Evolutionary conservation across 2,113 vertebrate species (phyloP).

Genomic region (Rana temporaria): DNA sequence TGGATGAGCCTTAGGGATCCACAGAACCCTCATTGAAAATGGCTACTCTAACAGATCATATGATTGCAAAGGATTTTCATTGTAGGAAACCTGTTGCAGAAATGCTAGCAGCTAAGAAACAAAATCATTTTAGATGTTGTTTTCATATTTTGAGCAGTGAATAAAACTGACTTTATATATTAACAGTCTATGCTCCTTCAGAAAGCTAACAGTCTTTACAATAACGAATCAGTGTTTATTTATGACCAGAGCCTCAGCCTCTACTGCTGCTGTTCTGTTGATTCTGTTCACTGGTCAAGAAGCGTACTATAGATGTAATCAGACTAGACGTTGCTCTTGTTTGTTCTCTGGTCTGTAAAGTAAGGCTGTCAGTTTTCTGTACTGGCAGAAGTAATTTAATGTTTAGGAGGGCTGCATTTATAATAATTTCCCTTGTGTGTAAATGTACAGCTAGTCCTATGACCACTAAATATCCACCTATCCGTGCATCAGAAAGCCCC

Average conservation of each 20-base stretch:
- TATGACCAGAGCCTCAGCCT: background rate
- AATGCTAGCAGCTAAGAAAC: background rate
- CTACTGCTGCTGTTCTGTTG: background rate
- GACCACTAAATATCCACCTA: background rate
- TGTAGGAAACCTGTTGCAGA: no score
- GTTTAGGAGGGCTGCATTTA: constrained; percentile 10
- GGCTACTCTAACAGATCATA: no score
- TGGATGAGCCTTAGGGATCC: no score
- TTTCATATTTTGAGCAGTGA: background rate
- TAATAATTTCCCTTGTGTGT: constrained; percentile 18
- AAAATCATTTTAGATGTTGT: background rate
- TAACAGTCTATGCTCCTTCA: background rate
- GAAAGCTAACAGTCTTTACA: no score
- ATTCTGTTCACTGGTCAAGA: constrained; percentile 19
- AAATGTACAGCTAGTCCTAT: background rate
- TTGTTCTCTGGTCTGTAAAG: constrained; percentile 12
- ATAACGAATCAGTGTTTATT: background rate
- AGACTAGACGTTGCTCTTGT: constrained; percentile 20
- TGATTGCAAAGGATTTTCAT: no score
- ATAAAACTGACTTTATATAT: background rate
- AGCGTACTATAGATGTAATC: constrained; percentile 32
- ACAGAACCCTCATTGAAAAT: no score
- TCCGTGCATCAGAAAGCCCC: background rate
- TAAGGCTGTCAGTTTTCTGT: background rate
- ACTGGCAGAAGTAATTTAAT: constrained; percentile 10